Evolutionary conservation across 2,113 vertebrate species (phyloP), one percentile per base, ranked within the genome.

Genomic region (Calidris pygmaea): DNA sequence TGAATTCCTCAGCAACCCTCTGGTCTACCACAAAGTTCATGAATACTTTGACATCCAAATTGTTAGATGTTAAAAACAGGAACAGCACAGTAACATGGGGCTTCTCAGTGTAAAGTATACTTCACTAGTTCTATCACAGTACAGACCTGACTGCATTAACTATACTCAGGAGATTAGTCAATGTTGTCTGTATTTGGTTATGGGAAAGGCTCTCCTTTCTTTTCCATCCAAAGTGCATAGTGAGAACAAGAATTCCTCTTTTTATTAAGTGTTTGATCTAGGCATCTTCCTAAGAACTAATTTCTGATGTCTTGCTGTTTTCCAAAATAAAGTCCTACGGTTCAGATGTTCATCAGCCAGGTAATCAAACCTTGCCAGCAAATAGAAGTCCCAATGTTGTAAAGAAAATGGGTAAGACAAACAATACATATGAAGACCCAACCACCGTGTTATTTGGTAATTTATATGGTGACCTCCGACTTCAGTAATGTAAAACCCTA

Each of bases 351-450:
- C 97, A 97, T 99, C 99, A 99, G 98, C 99, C 99, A 17, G 99
- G 99, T 98, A 99, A 98, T 98, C 99, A 99, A 96, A 99, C 99
- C 98, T 99, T 99, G 94, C 99, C 99, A 89, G 99, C 99, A 98
- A 99, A 99, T 96, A 99, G 98, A 98, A 99, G 99, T 99, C 99
- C 99, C 96, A 99, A 99, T 99, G 99, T 99, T 94, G 99, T 99
- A 98, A 99, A 99, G 98, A 99, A 99, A 98, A 99, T 99, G 87
- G 99, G 99, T 98, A 99, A 99, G 96, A 99, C 99, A 83, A 99
- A 99, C 62, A 99, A 99, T 97, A 99, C 99, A 47, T 99, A 99
- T 1, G 99, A 99, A 73, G 99, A 99, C 96, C 99, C 99, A 89
- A 99, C 99, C 94, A 99, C 99, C 39, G 99, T 99, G 98, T 99